phyloP scores from a whole-genome alignment of 2,113 vertebrate species.

The Danionella cerebrum region DNA sequence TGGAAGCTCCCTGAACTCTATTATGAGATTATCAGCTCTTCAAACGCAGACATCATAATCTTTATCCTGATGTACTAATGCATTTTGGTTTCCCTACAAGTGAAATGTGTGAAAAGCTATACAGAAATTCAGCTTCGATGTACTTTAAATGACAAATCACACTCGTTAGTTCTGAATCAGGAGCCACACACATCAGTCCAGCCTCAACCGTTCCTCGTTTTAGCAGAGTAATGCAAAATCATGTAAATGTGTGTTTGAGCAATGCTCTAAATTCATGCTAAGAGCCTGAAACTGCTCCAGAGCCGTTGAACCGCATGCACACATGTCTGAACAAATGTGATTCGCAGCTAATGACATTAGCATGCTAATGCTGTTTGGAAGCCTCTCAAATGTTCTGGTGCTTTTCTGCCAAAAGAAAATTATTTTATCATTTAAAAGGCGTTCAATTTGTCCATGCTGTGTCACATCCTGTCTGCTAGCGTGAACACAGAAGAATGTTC shows the following conservation, averaged over 20 bases:
- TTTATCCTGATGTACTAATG: constrained; percentile 1
- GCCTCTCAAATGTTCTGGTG: not conserved
- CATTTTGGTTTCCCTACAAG: not conserved
- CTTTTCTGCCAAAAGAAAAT: constrained; percentile 30
- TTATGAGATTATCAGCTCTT: constrained; percentile 12
- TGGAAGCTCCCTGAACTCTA: not conserved
- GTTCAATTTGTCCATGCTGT: too few relatives aligned
- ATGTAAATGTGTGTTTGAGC: not conserved
- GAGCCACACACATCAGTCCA: not conserved
- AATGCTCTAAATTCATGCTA: not conserved
- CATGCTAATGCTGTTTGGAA: not conserved
- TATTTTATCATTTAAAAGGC: too few relatives aligned
- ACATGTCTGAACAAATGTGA: not conserved
- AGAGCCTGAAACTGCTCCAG: not conserved
- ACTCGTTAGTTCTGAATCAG: not conserved
- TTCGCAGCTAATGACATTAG: not conserved
- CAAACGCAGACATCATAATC: constrained; percentile 9
- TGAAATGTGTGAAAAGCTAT: not conserved
- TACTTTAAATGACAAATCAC: not conserved
- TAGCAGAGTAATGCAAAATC: not conserved
- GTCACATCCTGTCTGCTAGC: constrained; percentile 19
- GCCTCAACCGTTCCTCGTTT: too few relatives aligned
- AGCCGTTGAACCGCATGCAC: not conserved
- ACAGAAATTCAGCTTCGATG: not conserved
- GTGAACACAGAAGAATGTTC: constrained; percentile 34